phyloP scores from a whole-genome alignment of 2,113 vertebrate genomes.

The Elachura formosa region DNA sequence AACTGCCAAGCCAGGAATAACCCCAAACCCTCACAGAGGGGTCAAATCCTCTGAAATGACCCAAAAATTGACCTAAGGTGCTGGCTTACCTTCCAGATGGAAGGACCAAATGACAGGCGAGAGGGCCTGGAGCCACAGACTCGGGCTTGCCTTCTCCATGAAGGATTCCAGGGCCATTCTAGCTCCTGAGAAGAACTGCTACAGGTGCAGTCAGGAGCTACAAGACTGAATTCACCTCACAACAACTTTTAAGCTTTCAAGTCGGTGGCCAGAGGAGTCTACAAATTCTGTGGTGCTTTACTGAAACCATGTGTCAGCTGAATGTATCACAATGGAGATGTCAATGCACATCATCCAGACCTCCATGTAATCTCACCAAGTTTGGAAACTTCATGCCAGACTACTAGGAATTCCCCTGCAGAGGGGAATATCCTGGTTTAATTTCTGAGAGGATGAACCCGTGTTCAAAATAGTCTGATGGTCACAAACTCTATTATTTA shows the following conservation, averaged over 20 bases:
- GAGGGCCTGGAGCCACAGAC: background rate
- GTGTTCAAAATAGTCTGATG: background rate
- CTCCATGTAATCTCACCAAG: background rate
- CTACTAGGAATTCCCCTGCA: background rate
- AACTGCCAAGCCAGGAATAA: background rate
- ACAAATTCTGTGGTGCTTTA: background rate
- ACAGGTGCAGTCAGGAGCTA: background rate
- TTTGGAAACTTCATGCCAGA: background rate
- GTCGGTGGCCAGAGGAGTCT: background rate
- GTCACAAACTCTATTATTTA: background rate
- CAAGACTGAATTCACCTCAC: background rate
- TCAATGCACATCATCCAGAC: background rate
- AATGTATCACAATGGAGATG: background rate
- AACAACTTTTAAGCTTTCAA: background rate
- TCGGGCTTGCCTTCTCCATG: accelerated
- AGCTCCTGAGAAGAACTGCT: background rate
- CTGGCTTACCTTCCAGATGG: background rate
- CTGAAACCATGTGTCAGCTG: background rate
- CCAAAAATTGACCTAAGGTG: background rate
- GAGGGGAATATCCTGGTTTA: background rate
- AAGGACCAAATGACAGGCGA: background rate
- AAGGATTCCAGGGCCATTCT: background rate
- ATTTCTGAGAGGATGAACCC: background rate
- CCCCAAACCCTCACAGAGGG: background rate
- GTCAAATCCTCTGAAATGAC: background rate